phyloP scores from a whole-genome alignment of 2,797 vertebrate species.

The Arrhamphus sclerolepis region DNA sequence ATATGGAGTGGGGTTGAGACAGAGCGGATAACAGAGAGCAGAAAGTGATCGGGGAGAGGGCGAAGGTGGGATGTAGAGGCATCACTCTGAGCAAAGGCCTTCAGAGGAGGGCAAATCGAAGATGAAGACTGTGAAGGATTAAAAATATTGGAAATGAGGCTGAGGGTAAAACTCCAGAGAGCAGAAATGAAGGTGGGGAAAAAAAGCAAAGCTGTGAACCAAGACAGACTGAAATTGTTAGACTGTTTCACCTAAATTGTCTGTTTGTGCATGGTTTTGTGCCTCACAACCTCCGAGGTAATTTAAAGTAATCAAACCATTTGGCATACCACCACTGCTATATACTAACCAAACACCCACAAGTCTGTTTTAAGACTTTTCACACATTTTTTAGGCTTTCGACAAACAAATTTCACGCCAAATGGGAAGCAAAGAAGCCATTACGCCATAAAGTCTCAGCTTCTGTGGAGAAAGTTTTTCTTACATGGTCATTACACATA shows the following conservation, averaged over 20 bases:
- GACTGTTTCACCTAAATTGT: background rate
- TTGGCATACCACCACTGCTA: background rate
- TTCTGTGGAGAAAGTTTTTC: background rate
- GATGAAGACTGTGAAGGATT: conserved; percentile 16
- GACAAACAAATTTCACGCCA: conserved; percentile 7
- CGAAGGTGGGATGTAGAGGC: conserved; percentile 6
- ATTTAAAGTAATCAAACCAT: conserved; percentile 13
- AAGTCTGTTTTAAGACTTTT: conserved; percentile 1
- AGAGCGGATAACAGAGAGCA: conserved; percentile 6
- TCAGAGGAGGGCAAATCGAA: conserved; percentile 22
- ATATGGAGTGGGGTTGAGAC: conserved; percentile 14
- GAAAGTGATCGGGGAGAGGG: conserved; percentile 2
- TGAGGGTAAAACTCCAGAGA: background rate
- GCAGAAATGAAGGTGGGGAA: background rate
- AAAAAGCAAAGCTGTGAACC: background rate
- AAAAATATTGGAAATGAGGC: conserved; percentile 2
- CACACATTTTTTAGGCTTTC: background rate
- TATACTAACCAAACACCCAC: background rate
- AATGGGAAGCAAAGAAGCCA: background rate
- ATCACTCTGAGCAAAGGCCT: conserved; percentile 19
- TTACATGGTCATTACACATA: background rate
- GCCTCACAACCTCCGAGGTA: background rate
- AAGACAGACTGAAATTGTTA: conserved; percentile 2
- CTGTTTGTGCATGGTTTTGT: background rate
- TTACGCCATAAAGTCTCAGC: background rate